Evolutionary conservation across 1,140 invertebrate species (phyloP), one percentile per base, ranked within the genome.

Genomic region (Antheraea mylitta): DNA sequence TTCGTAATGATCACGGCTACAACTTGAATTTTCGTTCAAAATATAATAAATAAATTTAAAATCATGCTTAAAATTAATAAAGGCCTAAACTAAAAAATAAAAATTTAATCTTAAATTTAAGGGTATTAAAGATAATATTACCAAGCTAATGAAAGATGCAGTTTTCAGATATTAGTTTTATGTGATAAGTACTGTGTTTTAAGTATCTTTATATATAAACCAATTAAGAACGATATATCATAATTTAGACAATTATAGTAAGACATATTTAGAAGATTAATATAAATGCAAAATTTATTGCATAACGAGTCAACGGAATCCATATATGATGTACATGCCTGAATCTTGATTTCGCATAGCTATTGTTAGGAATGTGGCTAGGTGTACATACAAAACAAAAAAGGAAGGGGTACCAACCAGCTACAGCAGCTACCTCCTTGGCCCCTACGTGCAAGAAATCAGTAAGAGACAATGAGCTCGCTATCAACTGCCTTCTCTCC

Each of bases 401-500:
- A 75, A 72, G 74, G 64, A 72, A 69, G 75, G 72, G 67, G 71
- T 53, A 91, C 89, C 83, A 76, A 93, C 92, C 91, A 73, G 91
- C 92, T 66, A 92, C 90, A 69, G 89, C 90, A 75, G 94, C 93
- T 60, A 94, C 95, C 69, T 94, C 94, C 73, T 94, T 94, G n/a
- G 94, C 94, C 68, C 95, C 95, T 77, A 96, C 96, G 66, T 96
- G 95, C 64, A 97, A 86, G 84, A 98, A 97, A 87, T 98, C 97
- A 66, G 96, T 97, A 38, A 98, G 91, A 58, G 96, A 97, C 76
- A 98, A 87, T 37, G 96, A 97, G 61, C 96, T 97, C 7, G 97
- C 97, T 68, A 98, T 98, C 73, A 98, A 93, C 91, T 97, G 96
- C 70, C 97, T 93, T 90, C 97, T 97, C 92, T 98, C 97, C 88